Evolutionary conservation across 2,797 vertebrate genomes (phyloP).

Genomic region (Masticophis lateralis): DNA sequence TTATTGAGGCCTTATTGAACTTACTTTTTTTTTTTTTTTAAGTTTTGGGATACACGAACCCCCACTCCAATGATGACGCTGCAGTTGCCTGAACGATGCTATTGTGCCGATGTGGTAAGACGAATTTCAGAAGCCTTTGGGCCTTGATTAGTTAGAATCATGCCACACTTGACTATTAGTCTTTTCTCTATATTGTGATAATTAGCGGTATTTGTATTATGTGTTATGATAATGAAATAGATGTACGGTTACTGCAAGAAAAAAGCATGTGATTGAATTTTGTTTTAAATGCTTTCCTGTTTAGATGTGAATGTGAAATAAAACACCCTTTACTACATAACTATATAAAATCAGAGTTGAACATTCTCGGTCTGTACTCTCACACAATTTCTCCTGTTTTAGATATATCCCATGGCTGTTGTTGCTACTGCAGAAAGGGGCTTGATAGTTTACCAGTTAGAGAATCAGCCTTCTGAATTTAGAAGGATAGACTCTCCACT

Average conservation of each 20-base stretch:
- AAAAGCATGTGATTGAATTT: neutral
- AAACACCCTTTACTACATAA: neutral
- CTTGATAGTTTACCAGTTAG: slow-evolving; percentile 94
- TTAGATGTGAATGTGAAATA: neutral
- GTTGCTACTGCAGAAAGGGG: slow-evolving; percentile 97
- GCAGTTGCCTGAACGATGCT: slow-evolving; percentile 92
- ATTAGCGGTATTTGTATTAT: neutral
- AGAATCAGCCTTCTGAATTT: slow-evolving; percentile 97
- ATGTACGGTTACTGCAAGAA: neutral
- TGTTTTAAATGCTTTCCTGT: neutral
- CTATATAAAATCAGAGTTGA: neutral
- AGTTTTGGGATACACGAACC: slow-evolving; percentile 99
- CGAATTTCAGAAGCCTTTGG: neutral
- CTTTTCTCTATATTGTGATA: neutral
- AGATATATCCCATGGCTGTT: slow-evolving; percentile 98
- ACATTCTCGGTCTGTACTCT: neutral
- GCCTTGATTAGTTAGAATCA: neutral
- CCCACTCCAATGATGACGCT: slow-evolving; percentile 97
- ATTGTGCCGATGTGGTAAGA: slow-evolving; percentile 96
- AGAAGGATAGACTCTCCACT: slow-evolving; percentile 96
- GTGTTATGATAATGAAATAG: neutral
- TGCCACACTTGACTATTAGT: neutral
- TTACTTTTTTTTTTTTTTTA: slow-evolving; percentile 17
- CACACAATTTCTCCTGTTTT: neutral
- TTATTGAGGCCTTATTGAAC: neutral